A percentile compares a stretch with the other conserved stretches of the same genome.
phyloP scores from a whole-genome alignment of 2,797 vertebrate genomes.

The Iguana delicatissima region DNA sequence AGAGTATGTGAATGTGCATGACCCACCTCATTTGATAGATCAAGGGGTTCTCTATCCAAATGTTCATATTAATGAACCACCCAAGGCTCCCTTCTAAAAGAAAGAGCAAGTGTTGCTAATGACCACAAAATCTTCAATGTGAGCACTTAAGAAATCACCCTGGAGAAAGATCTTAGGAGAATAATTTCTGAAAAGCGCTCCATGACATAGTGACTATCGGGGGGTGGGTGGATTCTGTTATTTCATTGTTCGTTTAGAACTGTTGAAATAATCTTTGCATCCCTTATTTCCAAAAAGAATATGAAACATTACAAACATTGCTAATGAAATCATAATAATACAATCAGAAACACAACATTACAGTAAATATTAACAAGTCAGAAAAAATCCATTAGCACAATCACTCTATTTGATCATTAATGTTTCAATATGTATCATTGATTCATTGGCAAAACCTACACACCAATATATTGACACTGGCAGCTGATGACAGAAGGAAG shows the following conservation, averaged over 20 bases:
- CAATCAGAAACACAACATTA: background rate
- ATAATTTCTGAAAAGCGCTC: slow-evolving; percentile 10
- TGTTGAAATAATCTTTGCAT: background rate
- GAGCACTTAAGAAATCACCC: background rate
- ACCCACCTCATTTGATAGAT: background rate
- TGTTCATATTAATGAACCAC: background rate
- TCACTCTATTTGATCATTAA: background rate
- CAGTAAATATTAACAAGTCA: background rate
- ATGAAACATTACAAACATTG: background rate
- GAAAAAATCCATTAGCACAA: background rate
- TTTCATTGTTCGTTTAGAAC: background rate
- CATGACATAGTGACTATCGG: background rate
- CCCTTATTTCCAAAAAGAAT: background rate
- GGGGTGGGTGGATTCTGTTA: background rate
- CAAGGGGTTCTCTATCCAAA: background rate
- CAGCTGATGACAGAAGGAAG: background rate
- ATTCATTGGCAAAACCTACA: too few species aligned
- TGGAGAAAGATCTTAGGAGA: background rate
- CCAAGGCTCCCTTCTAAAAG: background rate
- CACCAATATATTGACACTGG: background rate
- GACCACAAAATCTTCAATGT: background rate
- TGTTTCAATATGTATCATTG: background rate
- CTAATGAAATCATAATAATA: background rate
- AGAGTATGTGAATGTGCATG: background rate
- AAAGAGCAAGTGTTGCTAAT: slow-evolving; percentile 3